Conservation (phyloP, 2,113 vertebrate genomes). For the Panthera uncia region DNA sequence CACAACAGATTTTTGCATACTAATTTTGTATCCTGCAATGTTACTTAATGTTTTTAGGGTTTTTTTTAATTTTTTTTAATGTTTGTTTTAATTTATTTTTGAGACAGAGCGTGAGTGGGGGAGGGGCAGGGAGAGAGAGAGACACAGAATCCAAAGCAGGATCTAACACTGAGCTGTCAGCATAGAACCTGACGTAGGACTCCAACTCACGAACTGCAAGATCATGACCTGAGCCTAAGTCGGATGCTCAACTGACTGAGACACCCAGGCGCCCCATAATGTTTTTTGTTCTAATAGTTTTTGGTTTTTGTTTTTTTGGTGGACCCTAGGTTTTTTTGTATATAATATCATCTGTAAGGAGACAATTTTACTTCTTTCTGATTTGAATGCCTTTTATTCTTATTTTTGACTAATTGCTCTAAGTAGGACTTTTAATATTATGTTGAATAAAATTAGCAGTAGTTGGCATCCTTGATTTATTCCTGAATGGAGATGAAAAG, state of each 20-base stretch:
- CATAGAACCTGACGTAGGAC: no score
- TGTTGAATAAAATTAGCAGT: not conserved
- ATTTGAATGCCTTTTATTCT: not conserved
- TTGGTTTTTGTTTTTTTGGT: not conserved
- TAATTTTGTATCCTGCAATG: not conserved
- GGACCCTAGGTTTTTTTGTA: not conserved
- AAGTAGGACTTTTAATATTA: not conserved
- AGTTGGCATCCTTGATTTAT: not conserved
- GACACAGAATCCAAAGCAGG: no score
- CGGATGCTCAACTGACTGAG: no score
- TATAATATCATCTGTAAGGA: not conserved
- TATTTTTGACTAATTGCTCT: not conserved
- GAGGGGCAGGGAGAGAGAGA: no score
- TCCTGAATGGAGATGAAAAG: not conserved
- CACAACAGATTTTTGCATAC: not conserved
- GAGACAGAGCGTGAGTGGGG: no score
- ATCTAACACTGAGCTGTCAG: no score
- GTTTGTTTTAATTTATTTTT: no score
- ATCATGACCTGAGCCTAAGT: no score
- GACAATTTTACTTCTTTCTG: not conserved
- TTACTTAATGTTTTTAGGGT: not conserved
- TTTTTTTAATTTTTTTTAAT: no score
- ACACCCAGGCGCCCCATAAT: no score
- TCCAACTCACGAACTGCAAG: no score
- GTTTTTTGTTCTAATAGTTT: not conserved